Base-by-base conservation (phyloP, 1,140 invertebrate genomes). In the Psix sp. region DNA sequence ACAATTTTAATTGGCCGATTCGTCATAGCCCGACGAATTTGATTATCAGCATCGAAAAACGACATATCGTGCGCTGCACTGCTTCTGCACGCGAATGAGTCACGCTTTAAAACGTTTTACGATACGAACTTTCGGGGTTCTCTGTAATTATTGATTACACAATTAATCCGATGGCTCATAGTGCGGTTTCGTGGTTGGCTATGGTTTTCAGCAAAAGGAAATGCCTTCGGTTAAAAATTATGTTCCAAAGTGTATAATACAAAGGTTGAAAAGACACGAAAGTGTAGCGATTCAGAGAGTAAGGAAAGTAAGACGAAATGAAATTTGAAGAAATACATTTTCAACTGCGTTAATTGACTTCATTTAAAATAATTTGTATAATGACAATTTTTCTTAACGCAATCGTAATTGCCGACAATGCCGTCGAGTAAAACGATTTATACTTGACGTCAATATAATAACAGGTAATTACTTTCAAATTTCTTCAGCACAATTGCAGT, bases 1-100 rank as follows among this genome's bases (percentile, higher is more conserved):
- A 79, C 83, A 51, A 77, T 76, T 86, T 85, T 87, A 86, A 86
- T 87, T 87, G 84, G 83, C 76, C 84, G 83, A 86, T 87, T 87
- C 84, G 84, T 86, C 83, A 87, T 86, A 82, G 80, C 78, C 77
- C 79, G 76, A 82, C 80, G 84, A 87, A 83, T 84, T 86, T 85
- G 84, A 86, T 86, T 86, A 87, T 86, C 84, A 85, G 79, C 73
- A 80, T 84, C 78, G 77, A 81, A 76, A 65, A 84, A 85, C 78
- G 80, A 77, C 74, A 76, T 84, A 84, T 82, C 80, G 78, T 80
- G 74, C 54, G 72, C 45, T 68, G 68, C 52, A 76, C 70, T 57
- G 54, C 45, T 57, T 60, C 45, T 83, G 82, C 85, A 85, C 83
- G 83, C 83, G 80, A 86, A 56, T 86, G 83, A 86, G 83, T 86